Evolutionary conservation across 2,113 vertebrate species (phyloP).

Genomic region (Rhegmatorhina hoffmannsi): DNA sequence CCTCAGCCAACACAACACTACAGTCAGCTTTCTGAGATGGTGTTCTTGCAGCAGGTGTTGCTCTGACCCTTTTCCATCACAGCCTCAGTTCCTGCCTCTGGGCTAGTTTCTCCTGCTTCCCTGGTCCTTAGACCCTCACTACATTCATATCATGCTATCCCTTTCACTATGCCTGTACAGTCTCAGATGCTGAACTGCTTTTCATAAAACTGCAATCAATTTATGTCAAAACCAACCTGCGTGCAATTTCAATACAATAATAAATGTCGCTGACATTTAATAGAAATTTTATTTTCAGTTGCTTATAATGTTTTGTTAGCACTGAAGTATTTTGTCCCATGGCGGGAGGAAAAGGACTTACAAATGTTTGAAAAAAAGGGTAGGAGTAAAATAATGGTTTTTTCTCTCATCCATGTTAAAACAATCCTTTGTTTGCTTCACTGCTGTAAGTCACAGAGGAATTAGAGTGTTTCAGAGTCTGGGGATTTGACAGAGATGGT

Average conservation of each 20-base stretch:
- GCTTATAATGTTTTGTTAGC: neutral
- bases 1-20: accelerated
- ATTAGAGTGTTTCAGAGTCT: neutral
- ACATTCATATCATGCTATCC: neutral
- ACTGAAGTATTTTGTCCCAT: neutral
- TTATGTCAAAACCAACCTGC: neutral
- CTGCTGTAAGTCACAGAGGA: neutral
- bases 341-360: neutral
- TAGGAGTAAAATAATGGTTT: neutral
- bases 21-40: neutral
- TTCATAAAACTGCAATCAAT: neutral
- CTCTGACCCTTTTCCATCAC: neutral
- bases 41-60: neutral
- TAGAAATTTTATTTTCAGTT: neutral
- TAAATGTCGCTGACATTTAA: neutral
- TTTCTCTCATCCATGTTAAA: neutral
- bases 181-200: neutral
- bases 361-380: neutral
- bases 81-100: neutral
- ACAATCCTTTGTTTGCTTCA: neutral
- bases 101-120: neutral
- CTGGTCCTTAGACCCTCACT: neutral
- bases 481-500: neutral
- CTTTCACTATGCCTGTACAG: neutral
- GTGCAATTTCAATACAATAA: neutral